Percentiles rank a stretch among this genome's conserved stretches.
Evolutionary conservation across 2,888 invertebrate species (phyloP).

Genomic region (Drosophila merina): DNA sequence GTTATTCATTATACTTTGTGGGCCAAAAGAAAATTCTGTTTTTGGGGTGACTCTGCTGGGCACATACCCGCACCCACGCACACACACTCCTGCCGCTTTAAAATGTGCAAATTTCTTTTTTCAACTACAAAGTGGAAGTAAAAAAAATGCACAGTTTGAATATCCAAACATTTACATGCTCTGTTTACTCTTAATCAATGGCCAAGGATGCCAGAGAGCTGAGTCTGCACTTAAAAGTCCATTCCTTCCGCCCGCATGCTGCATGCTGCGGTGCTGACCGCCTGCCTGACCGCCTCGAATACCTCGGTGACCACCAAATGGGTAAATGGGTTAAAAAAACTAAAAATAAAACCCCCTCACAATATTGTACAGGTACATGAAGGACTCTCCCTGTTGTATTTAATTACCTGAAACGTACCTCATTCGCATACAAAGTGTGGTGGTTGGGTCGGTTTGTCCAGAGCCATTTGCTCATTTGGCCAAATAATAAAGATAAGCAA

Average conservation of each 20-base stretch:
- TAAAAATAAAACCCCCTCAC: conserved; percentile 31
- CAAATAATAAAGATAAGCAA: conserved; percentile 34
- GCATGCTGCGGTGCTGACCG: conserved; percentile 35
- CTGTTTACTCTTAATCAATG: conserved; percentile 77
- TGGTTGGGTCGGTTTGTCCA: conserved; percentile 1
- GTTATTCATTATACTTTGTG: conserved; percentile 50
- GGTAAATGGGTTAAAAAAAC: conserved; percentile 25
- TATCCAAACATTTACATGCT: conserved; percentile 77
- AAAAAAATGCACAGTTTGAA: conserved; percentile 46
- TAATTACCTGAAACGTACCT: conserved; percentile 38
- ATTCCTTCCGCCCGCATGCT: conserved; percentile 56
- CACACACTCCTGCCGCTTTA: conserved; percentile 20
- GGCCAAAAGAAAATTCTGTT: conserved; percentile 36
- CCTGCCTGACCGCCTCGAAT: not conserved
- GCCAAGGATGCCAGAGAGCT: conserved; percentile 61
- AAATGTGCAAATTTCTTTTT: conserved; percentile 36
- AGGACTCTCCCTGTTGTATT: conserved; percentile 18
- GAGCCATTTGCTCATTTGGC: conserved; percentile 35
- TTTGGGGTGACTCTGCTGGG: conserved; percentile 27
- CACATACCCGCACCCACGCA: not conserved
- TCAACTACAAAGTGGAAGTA: conserved; percentile 1
- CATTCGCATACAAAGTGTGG: conserved; percentile 30
- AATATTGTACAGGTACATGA: conserved; percentile 2
- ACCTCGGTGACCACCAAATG: conserved; percentile 12
- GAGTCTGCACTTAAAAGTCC: conserved; percentile 45